Conservation (phyloP, 2,113 vertebrate species). For the Strigops habroptila region DNA sequence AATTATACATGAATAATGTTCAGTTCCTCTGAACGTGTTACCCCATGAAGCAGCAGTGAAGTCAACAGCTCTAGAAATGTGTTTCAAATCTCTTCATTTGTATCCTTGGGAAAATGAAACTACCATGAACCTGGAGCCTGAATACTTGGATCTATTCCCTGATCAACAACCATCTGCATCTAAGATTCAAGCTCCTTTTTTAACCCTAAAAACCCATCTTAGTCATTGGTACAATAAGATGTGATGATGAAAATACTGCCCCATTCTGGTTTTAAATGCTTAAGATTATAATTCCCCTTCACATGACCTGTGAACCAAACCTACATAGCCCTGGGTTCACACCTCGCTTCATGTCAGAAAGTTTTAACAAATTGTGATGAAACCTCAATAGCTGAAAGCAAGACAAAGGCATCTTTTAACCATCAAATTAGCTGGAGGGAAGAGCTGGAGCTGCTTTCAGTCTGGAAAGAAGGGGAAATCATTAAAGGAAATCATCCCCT, state of each 20-base stretch:
- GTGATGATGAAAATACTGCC: neutral
- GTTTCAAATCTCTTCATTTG: neutral
- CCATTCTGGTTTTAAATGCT: neutral
- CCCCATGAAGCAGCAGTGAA: neutral
- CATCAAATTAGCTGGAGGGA: constrained; percentile 45
- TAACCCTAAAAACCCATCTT: neutral
- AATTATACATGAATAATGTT: neutral
- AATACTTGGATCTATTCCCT: neutral
- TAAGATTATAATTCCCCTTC: constrained; percentile 7
- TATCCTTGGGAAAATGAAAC: neutral
- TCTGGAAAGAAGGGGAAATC: constrained; percentile 50
- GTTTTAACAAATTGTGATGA: constrained; percentile 26
- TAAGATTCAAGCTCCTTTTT: neutral
- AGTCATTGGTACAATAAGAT: neutral
- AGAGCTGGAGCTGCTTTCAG: constrained; percentile 48
- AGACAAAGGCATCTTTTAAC: constrained; percentile 60
- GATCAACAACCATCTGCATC: neutral
- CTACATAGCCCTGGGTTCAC: neutral
- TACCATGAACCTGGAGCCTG: neutral
- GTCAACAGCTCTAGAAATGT: neutral
- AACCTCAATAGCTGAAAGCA: constrained; percentile 50
- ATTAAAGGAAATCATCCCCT: constrained; percentile 62
- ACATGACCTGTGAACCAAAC: constrained; percentile 36
- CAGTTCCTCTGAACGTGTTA: rapidly evolving
- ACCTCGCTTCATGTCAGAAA: neutral